Base-by-base conservation (phyloP, 1,140 invertebrate species). In the Protaetia brevitarsis region DNA sequence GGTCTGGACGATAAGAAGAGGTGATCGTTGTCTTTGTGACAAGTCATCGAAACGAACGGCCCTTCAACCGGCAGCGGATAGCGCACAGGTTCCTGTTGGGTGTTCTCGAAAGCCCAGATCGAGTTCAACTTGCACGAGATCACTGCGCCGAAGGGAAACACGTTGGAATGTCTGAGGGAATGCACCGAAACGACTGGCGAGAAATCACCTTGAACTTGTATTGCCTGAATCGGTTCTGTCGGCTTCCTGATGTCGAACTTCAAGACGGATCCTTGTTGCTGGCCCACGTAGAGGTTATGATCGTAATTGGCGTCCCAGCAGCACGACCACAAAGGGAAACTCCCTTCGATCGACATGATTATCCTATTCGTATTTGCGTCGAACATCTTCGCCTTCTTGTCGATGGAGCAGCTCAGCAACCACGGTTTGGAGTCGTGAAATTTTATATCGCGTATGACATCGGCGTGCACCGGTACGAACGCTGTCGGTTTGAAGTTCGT, bases 261-360 rank as follows among this genome's bases (percentile, higher is more conserved):
- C 3, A 83, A 74, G 5, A 93, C 84, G 1, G 78, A 74, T 1
- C 92, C 91, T 63, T 85, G 87, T 31, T 86, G 83, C 0, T 85
- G 85, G 0, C 92, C 92, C 5, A 86, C 85, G 74, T 88, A 87
- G 68, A 95, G 89, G 63, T 88, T 81, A 72, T 90, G 85, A 1
- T 82, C 78, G 68, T 89, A 83, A 11, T 87, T 80, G 5, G 79
- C 77, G 73, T 92, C 89, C 89, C 94, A 92, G 16, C 87, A 85
- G 74, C 93, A 94, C 19, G 92, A 92, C 94, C 94, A 96, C 0
- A 93, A 65, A 16, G 72, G 69, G 77, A 31, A 86, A 85, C 5
- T 19, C 10, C 6, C 10, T 8, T 10, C 26, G 78, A 76, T 1
- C 85, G 83, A 2, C 81, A 76, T 27, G 79, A 74, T 70, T 76